Base-by-base conservation (phyloP, 2,797 vertebrate species). In the Tauraco hartlaubi region DNA sequence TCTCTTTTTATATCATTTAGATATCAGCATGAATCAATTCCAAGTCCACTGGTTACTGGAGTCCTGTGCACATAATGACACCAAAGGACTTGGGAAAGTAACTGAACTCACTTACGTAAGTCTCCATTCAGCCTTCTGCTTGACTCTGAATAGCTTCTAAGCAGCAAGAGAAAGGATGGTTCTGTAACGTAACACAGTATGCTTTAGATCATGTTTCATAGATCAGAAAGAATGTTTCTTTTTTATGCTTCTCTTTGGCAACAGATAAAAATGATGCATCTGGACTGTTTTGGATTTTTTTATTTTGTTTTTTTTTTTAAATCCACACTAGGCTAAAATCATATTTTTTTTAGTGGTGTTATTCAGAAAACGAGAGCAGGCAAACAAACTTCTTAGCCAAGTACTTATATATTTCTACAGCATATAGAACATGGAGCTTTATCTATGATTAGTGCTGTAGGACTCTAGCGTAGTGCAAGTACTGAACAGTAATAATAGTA, bases 11-110 rank as follows among this genome's bases (percentile, higher is more conserved):
- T 81, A 33, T 92, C 12, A 59, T 85, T 39, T 96, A 99, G 99
- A 99, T 94, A 89, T 98, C 31, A 44, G 96, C 5, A 95, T 98
- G 84, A 98, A 97, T 62, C 98, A 98, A 2, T 99, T 99, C 92
- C 99, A 99, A 4, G 99, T 99, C 85, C 99, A 99, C 91, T 99
- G 99, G 99, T 97, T 98, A 31, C 98, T 98, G 4, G 99, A 99
- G 94, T 98, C 98, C 92, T 99, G 99, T 94, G 95, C 96, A 88
- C 98, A 99, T 97, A 99, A 99, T 35, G 97, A 98, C 90, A 99
- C 98, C 16, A 97, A 98, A 75, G 95, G 96, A 58, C 96, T 96
- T 3, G 98, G 98, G 95, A 99, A 99, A 93, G 98, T 98, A 4
- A 97, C 95, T 14, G 93, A 89, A 35, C 94, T 98, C 94, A 99